Percentiles rank a stretch among this genome's conserved stretches.
phyloP scores from a whole-genome alignment of 2,888 invertebrate species.

The Lepidocyrtinus sp. region DNA sequence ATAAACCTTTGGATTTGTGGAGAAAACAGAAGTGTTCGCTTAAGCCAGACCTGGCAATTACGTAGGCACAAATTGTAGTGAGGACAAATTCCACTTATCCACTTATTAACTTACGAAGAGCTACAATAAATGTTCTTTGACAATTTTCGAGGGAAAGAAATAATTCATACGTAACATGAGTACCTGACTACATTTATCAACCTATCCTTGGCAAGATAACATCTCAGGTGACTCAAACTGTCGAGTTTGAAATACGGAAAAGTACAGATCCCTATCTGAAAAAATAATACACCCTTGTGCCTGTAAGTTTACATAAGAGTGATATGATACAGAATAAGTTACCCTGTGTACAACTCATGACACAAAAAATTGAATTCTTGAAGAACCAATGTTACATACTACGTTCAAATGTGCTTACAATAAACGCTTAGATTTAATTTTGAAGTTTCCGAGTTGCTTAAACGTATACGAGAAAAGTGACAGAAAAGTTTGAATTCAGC shows the following conservation, averaged over 20 bases:
- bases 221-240: slow-evolving; percentile 50
- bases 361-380: neutral
- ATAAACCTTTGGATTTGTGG: no score
- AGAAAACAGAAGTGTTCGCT: neutral
- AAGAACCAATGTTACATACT: neutral
- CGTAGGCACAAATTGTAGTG: neutral
- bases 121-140: neutral
- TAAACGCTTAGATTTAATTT: neutral
- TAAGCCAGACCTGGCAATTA: neutral
- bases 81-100: neutral
- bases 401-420: neutral
- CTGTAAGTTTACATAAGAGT: neutral
- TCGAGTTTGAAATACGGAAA: slow-evolving; percentile 21
- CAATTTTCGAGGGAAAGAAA: neutral
- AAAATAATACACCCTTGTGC: neutral
- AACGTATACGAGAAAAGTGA: slow-evolving; percentile 1
- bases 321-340: neutral
- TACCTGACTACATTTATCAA: neutral
- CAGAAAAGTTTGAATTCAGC: slow-evolving; percentile 5
- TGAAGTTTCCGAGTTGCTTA: neutral
- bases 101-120: neutral
- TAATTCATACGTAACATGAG: neutral
- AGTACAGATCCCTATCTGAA: neutral
- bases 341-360: no score
- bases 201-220: slow-evolving; percentile 43